These are phyloP conservation scores for Ptychadena robeensis DNA, from an alignment of 2,797 vertebrate genomes.

Conservation along the genomic window DNA sequence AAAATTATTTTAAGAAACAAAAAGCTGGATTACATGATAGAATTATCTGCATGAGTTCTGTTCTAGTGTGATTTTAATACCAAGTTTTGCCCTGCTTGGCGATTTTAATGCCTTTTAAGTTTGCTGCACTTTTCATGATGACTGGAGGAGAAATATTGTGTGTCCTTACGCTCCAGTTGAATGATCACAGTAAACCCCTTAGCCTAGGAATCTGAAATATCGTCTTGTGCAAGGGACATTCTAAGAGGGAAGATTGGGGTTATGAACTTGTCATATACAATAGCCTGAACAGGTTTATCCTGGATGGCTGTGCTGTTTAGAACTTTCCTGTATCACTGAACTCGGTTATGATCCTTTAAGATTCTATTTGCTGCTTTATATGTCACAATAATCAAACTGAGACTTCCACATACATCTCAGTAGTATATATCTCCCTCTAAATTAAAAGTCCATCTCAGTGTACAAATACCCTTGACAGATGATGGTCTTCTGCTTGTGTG, in stretches of 20 bases:
- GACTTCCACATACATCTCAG: not conserved
- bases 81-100: not conserved
- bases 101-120: not conserved
- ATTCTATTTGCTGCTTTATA: not conserved
- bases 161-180: not conserved
- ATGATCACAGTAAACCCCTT: not conserved
- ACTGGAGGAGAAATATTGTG: not conserved
- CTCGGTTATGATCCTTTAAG: not conserved
- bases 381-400: not conserved
- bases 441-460: not conserved
- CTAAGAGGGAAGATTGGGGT: conserved; percentile 1
- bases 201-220: not conserved
- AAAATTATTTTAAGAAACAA: no score
- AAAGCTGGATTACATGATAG: no score
- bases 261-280: conserved; percentile 3
- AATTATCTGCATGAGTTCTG: no score
- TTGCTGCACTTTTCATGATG: not conserved
- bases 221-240: not conserved
- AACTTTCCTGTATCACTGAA: not conserved
- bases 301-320: not conserved
- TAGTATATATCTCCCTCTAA: not conserved
- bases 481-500: not conserved
- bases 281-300: not conserved
- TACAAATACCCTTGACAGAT: not conserved
- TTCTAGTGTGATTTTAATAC: no score